Conservation (phyloP, 2,797 vertebrate species). For the Acomys russatus region DNA sequence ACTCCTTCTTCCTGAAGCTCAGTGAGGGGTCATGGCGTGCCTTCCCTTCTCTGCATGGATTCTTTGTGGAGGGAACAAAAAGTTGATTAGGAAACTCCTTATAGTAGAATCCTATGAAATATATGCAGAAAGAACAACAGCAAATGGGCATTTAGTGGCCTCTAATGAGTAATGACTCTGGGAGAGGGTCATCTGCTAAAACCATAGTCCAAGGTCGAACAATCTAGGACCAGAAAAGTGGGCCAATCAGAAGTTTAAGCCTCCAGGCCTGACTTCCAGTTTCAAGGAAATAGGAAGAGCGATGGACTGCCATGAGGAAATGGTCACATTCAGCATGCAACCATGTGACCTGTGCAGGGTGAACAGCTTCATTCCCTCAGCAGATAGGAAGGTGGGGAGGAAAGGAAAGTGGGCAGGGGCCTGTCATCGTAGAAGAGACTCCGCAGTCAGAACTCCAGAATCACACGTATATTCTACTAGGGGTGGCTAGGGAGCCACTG, state of each 20-base stretch:
- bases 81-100: slow-evolving; percentile 48
- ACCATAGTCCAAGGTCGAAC: slow-evolving; percentile 57
- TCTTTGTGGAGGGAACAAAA: slow-evolving; percentile 32
- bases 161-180: slow-evolving; percentile 45
- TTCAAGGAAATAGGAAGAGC: slow-evolving; percentile 56
- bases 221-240: slow-evolving; percentile 55
- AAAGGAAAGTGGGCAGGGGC: neutral
- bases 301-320: neutral
- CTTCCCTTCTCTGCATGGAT: neutral
- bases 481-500: neutral
- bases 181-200: slow-evolving; percentile 27
- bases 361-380: slow-evolving; percentile 42
- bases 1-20: neutral
- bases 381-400: neutral
- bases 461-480: neutral
- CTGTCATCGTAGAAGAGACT: neutral
- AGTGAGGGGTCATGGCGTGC: neutral
- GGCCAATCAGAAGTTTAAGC: slow-evolving; percentile 39
- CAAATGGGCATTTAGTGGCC: slow-evolving; percentile 22
- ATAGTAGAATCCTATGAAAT: slow-evolving; percentile 33
- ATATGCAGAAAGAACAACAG: slow-evolving; percentile 38
- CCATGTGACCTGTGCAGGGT: neutral
- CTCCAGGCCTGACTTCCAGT: slow-evolving; percentile 65
- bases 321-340: slow-evolving; percentile 10
- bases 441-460: neutral